Base-by-base conservation (phyloP, 2,797 vertebrate species). In the Ambastaia sidthimunki region DNA sequence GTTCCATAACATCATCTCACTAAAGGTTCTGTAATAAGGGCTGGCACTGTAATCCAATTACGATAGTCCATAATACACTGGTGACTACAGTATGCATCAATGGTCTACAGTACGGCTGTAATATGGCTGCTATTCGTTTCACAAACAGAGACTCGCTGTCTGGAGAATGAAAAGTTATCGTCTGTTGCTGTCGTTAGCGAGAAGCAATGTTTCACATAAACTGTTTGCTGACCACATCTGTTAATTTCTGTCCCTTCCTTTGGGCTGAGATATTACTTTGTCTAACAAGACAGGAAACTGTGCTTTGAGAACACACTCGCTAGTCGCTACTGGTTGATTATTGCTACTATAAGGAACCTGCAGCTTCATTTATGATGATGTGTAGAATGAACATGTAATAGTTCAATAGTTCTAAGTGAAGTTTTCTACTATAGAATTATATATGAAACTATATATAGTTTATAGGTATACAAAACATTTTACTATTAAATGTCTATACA, bases 1-100 rank as follows among this genome's bases (percentile, higher is more conserved):
- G 54, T 76, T 73, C 62, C 7, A 52, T 75, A 50, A 75, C 59
- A 74, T 13, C 68, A 75, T 80, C 12, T 74, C 71, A 31, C 67
- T 65, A 80, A 76, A 73, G 70, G 34, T 67, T 57, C 23, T 47
- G 69, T 57, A 73, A 73, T 80, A 73, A 73, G 66, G 31, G 34
- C 77, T 73, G 70, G 21, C 9, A 23, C 23, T 67, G 23, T 73
- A 73, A 80, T 80, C 78, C 34, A 73, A 66, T 80, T 73, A 73
- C 25, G 50, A 80, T 18, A 18, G 60, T 34, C 78, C 78, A 19
- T 80, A 72, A 80, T 80, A 57, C 78, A 80, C 70, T 67, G 50
- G 69, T 57, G 70, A 73, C 48, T 80, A 73, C 34, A 67, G 60
- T 71, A 62, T 71, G 68, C 3, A 15, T 71, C 48, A 47, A 21